Evolutionary conservation across 2,797 vertebrate genomes (phyloP), one percentile per base, ranked within the genome.

Genomic region (Syndactyla subalaris): DNA sequence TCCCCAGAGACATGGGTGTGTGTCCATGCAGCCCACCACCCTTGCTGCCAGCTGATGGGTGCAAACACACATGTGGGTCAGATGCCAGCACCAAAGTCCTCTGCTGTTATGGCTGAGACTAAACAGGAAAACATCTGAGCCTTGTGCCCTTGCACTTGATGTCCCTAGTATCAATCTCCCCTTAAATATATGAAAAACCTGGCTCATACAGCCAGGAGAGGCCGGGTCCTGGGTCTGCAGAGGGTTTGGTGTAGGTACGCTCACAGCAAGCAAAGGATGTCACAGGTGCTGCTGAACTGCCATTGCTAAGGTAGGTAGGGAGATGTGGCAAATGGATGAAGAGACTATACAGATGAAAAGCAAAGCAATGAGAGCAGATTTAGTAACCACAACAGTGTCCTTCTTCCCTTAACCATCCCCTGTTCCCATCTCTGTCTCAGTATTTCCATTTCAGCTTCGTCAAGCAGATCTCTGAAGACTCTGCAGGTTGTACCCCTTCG

Each of bases 131-230:
- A 88, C 6, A 3, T 32, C 88, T 39, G 68, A 89, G 81, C 62
- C 48, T 76, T 3, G 13, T 91, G 84, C 48, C 45, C 75, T 92
- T 91, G 57, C 52, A 67, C 32, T 79, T 87, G 73, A 82, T 87
- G 45, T 89, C 65, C 58, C 88, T 32, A 14, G 52, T 68, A 87
- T 93, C 80, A 82, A 85, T 89, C 92, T 96, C 39, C 82, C 41
- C 52, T 49, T 77, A 81, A 85, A 63, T 79, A 19, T 34, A 29
- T 76, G 72, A 65, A 88, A 90, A 88, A 45, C 78, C 34, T 94
- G 84, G 41, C 82, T 95, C 34, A 10, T 66, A 75, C 84, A 87
- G 62, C 36, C 16, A 4, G 11, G 24, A 88, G 38, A 27, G 63
- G 22, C 49, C 54, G 49, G 80, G 34, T 88, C 65, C 89, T 77